Evolutionary conservation across 2,113 vertebrate genomes (phyloP), one percentile per base, ranked within the genome.

Genomic region (Maccullochella peelii): DNA sequence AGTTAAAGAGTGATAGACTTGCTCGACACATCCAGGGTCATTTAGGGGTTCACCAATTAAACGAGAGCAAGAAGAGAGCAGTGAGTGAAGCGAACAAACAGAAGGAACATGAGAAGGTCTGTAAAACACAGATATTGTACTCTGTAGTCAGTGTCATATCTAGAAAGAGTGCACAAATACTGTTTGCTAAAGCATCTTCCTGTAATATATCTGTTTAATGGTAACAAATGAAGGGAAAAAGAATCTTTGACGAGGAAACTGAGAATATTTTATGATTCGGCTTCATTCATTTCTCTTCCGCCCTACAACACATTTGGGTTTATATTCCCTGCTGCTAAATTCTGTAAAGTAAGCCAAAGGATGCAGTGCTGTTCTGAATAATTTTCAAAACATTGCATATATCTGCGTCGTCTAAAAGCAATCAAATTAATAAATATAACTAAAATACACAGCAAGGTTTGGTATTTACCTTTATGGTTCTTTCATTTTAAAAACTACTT

Each of bases 31-130:
- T 79, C 86, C 61, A 25, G 91, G 91, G 92, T 93, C 93, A 79
- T 92, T 82, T 75, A 68, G 87, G 89, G 86, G 91, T 92, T 90
- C 58, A 9, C 16, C 69, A 80, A 85, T 84, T 80, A 81, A 79
- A 83, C 21, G 27, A 61, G 74, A 78, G 57, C 63, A 25, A 63
- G 77, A 75, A 42, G 54, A 72, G 74, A 80, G 59, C 55, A 44
- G 50, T 0, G 67, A 73, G 54, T 14, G 44, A 65, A 71, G 72
- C 0, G 55, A 77, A 65, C 55, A 82, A 72, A 68, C 72, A 57
- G 52, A 54, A 5, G 25, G 72, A 18, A 80, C 76, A 85, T n/a
- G 40, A 82, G 77, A 71, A 16, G 44, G 38, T 44, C 78, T 77
- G 57, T 83, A 54, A 55, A 77, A 70, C 38, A 83, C 63, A 67